Conservation (phyloP, 2,113 vertebrate species). For the human (Homo sapiens) region DNA sequence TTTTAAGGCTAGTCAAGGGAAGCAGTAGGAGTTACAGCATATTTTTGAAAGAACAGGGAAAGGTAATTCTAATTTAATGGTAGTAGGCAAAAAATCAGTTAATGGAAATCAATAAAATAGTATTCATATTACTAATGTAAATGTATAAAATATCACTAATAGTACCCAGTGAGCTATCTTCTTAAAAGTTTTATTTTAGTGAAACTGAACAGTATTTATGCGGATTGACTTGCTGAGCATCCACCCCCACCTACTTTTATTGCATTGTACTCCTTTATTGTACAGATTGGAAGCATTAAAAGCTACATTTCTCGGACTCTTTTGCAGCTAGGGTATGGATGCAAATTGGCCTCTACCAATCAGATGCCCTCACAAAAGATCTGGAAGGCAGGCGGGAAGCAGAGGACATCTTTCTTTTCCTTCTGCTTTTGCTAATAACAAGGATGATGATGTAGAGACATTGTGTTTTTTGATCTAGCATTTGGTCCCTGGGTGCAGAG, state of each 20-base stretch:
- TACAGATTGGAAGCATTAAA: not conserved
- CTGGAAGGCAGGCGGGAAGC: not conserved
- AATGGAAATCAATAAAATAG: not conserved
- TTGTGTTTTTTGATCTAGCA: not conserved
- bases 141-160: not conserved
- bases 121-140: not conserved
- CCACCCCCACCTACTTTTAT: not conserved
- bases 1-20: too few species aligned
- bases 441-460: not conserved
- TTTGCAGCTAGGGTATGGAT: not conserved
- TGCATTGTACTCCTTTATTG: not conserved
- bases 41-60: conserved; percentile 8
- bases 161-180: not conserved
- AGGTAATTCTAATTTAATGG: not conserved
- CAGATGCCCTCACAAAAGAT: not conserved
- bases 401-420: not conserved
- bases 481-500: not conserved
- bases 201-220: not conserved
- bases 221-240: not conserved
- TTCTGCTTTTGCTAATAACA: not conserved
- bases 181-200: not conserved
- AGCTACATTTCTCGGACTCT: not conserved
- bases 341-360: not conserved
- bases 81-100: not conserved
- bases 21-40: not conserved